Evolutionary conservation across 2,113 vertebrate genomes (phyloP).

Genomic region (Mustela lutreola): DNA sequence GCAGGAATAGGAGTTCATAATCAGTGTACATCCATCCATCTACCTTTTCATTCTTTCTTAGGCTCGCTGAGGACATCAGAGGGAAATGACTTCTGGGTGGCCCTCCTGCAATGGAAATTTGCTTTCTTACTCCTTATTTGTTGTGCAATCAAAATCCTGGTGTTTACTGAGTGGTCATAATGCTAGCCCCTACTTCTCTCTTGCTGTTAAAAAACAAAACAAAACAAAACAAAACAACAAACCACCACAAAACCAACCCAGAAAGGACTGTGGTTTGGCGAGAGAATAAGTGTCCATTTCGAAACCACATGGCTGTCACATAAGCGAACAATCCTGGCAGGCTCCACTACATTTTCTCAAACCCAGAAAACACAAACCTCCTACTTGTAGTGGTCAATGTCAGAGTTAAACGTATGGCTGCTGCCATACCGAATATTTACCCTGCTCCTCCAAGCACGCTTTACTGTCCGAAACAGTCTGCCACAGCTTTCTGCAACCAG

Average conservation of each 20-base stretch:
- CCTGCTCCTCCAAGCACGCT: neutral
- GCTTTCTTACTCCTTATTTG: neutral
- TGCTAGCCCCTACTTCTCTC: constrained; percentile 34
- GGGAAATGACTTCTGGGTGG: neutral
- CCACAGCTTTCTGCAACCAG: neutral
- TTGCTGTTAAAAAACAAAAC: constrained; percentile 16
- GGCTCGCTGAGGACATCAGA: neutral
- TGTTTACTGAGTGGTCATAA: constrained; percentile 40
- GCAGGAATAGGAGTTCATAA: neutral
- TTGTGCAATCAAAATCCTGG: constrained; percentile 33
- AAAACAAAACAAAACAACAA: neutral
- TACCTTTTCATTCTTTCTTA: neutral
- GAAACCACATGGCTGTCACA: constrained; percentile 5
- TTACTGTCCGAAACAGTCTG: neutral
- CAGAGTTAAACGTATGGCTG: neutral
- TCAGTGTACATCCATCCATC: neutral
- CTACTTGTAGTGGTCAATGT: neutral
- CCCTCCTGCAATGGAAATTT: neutral
- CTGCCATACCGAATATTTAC: neutral
- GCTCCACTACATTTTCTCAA: neutral
- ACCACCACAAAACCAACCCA: constrained; percentile 58
- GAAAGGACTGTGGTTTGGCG: constrained; percentile 49
- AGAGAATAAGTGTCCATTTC: constrained; percentile 53
- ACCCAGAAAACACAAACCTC: neutral
- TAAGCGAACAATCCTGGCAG: neutral